Base-by-base conservation (phyloP, 2,888 invertebrate genomes). In the Oxyteleia sp. region DNA sequence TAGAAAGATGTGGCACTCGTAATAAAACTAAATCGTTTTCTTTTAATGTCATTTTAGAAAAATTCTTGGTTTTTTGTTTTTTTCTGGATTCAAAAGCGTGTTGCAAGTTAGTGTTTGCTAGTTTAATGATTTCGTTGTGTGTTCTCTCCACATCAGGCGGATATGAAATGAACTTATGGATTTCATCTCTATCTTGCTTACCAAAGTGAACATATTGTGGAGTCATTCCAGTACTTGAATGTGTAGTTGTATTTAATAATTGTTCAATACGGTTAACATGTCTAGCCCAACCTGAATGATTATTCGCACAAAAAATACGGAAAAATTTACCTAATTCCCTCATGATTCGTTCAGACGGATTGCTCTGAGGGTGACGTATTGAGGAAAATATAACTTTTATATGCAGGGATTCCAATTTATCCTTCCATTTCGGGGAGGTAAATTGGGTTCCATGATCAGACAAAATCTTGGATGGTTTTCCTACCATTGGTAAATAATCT, bases 291-390 rank as follows among this genome's bases (percentile, higher is more conserved):
- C 29, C 29, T 10, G 51, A 26, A 18, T 53, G 51, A 13, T 29
- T 8, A 11, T 35, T 11, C 11, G n/a, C 15, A 18, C 51, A 53
- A 53, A 53, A 53, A n/a, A n/a, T n/a, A n/a, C n/a, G n/a, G n/a
- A n/a, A n/a, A n/a, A n/a, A n/a, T n/a, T n/a, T n/a, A n/a, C n/a
- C n/a, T n/a, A n/a, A n/a, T n/a, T n/a, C n/a, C n/a, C n/a, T n/a
- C n/a, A n/a, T n/a, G n/a, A n/a, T 53, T 18, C 26, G 16, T 13
- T 53, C 51, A 16, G 51, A 87, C 47, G 57, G 57, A n/a, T 57
- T 57, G n/a, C n/a, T n/a, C n/a, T n/a, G n/a, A n/a, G n/a, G n/a
- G n/a, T n/a, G n/a, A n/a, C n/a, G n/a, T n/a, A n/a, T n/a, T n/a
- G n/a, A n/a, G n/a, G n/a, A n/a, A n/a, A n/a, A n/a, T n/a, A n/a